These are phyloP conservation scores for Nesoenas mayeri DNA, from an alignment of 2,113 vertebrate species.

Conservation along the genomic window DNA sequence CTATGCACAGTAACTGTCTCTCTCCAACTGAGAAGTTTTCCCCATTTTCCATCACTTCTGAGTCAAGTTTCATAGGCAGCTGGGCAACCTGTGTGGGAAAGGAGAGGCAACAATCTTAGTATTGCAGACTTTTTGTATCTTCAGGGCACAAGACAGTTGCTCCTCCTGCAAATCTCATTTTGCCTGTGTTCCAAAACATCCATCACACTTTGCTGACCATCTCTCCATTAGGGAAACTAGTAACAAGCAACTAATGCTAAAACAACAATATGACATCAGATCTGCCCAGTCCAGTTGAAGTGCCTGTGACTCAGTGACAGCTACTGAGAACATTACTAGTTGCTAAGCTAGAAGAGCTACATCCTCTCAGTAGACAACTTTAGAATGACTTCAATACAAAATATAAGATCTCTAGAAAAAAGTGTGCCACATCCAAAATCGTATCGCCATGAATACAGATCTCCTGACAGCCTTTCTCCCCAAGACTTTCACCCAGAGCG, in stretches of 20 bases:
- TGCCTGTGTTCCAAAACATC: neutral
- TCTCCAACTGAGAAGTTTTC: slow-evolving; percentile 95
- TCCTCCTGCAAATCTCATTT: neutral
- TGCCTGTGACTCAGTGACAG: neutral
- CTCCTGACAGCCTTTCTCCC: neutral
- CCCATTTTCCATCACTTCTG: slow-evolving; percentile 92
- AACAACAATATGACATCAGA: neutral
- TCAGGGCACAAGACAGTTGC: neutral
- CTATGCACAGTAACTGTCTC: slow-evolving; percentile 89
- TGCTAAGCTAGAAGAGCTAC: neutral
- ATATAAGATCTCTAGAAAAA: neutral
- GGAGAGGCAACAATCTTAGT: neutral
- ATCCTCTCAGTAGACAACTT: neutral
- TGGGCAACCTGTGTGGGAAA: slow-evolving; percentile 81
- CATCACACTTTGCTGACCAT: neutral
- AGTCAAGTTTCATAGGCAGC: slow-evolving; percentile 90
- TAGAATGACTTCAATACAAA: neutral
- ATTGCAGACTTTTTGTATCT: neutral
- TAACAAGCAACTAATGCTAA: neutral
- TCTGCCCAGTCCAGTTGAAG: neutral
- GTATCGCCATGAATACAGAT: neutral
- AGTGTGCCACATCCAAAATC: neutral
- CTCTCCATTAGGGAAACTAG: neutral
- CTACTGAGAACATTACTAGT: neutral
- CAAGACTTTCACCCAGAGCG: neutral